Percentiles rank a stretch among this genome's conserved stretches.
Conservation (phyloP, 2,888 invertebrate genomes). For the Endomychus coccineus region DNA sequence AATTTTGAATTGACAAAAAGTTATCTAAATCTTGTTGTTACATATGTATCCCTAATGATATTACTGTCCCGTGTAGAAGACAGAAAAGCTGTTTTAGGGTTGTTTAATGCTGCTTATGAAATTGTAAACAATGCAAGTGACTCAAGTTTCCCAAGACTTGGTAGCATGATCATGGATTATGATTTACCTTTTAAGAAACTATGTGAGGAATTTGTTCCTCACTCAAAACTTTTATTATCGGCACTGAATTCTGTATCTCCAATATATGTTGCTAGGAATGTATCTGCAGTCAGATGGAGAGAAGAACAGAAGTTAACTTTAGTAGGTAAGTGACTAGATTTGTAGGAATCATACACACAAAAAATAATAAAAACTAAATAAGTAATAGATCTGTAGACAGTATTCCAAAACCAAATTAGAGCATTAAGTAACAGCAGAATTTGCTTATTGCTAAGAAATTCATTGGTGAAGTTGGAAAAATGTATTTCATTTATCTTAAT, state of each 20-base stretch:
- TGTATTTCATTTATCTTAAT: no score
- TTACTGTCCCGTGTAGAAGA: constrained; percentile 97
- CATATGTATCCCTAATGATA: constrained; percentile 94
- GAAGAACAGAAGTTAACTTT: constrained; percentile 88
- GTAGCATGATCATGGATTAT: constrained; percentile 97
- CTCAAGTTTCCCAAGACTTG: constrained; percentile 88
- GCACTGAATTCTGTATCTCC: constrained; percentile 83
- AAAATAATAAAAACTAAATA: no score
- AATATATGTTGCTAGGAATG: constrained; percentile 83
- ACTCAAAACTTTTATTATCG: constrained; percentile 76
- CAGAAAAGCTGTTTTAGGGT: constrained; percentile 89
- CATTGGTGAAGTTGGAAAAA: no score
- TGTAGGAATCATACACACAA: no score
- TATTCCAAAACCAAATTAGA: no score
- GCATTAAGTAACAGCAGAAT: no score
- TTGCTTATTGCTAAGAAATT: no score
- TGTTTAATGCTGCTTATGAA: constrained; percentile 98
- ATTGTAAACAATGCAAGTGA: constrained; percentile 84
- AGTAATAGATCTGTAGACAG: no score
- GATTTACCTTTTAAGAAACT: constrained; percentile 92
- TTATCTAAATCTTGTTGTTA: constrained; percentile 90
- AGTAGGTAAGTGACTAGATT: no score
- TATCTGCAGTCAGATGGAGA: constrained; percentile 90
- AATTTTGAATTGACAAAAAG: constrained; percentile 95
- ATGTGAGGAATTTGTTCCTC: constrained; percentile 94